phyloP scores from a whole-genome alignment of 2,113 vertebrate species.

The Meriones unguiculatus region DNA sequence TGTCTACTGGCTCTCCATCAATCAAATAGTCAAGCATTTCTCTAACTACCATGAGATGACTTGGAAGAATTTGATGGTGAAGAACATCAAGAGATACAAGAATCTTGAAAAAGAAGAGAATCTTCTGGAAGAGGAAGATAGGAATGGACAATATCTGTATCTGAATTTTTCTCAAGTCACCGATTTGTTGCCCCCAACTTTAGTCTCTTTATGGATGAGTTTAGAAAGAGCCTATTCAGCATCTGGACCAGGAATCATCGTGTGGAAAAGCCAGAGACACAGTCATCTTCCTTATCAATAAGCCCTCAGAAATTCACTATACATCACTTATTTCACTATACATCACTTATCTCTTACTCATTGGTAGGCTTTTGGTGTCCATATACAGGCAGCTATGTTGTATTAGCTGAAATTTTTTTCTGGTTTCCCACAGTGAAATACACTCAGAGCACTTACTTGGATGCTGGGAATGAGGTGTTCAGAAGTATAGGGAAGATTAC shows the following conservation, averaged over 20 bases:
- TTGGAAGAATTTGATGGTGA: slow-evolving; percentile 97
- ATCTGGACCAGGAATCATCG: slow-evolving; percentile 98
- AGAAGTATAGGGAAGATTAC: slow-evolving; percentile 92
- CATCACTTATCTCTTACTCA: slow-evolving; percentile 95
- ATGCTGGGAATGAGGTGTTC: slow-evolving; percentile 97
- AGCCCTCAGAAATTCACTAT: slow-evolving; percentile 95
- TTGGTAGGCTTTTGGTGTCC: slow-evolving; percentile 96
- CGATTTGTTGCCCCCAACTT: slow-evolving; percentile 97
- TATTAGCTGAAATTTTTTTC: slow-evolving; percentile 95
- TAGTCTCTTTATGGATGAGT: slow-evolving; percentile 98
- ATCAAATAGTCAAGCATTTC: slow-evolving; percentile 98
- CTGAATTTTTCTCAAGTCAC: slow-evolving; percentile 98
- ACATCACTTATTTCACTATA: slow-evolving; percentile 88
- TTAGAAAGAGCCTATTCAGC: slow-evolving; percentile 96
- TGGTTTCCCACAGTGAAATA: slow-evolving; percentile 98
- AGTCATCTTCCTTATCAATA: slow-evolving; percentile 99
- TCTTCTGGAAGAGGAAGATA: slow-evolving; percentile 95
- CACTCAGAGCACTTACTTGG: slow-evolving; percentile 96
- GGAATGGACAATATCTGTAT: slow-evolving; percentile 96
- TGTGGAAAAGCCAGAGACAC: slow-evolving; percentile 98
- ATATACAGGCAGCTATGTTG: slow-evolving; percentile 95
- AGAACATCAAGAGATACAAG: slow-evolving; percentile 98
- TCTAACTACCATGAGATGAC: slow-evolving; percentile 98
- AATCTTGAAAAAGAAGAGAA: slow-evolving; percentile 95
- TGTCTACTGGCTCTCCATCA: slow-evolving; percentile 95